These are phyloP conservation scores for Kryphioiulus occultus DNA, from an alignment of 2,888 invertebrate genomes.

Conservation along the genomic window DNA sequence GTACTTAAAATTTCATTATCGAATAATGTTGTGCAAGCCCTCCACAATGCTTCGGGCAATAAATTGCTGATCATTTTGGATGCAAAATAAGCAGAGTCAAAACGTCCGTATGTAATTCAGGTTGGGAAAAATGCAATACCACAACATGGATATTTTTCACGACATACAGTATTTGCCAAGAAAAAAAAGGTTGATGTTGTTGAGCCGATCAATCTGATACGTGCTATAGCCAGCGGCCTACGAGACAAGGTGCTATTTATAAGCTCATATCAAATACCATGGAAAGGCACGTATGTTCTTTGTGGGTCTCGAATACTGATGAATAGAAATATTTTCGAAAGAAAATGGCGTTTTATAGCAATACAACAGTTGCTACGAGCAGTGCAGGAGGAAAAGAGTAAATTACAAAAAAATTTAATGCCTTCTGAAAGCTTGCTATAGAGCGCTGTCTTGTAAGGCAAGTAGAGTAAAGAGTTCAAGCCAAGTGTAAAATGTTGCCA, in stretches of 20 bases:
- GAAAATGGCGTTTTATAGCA: background rate
- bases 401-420: background rate
- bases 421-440: background rate
- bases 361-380: background rate
- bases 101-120: background rate
- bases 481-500: background rate
- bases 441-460: background rate
- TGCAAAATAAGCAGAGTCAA: background rate
- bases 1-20: conserved; percentile 28
- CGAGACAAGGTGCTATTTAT: background rate
- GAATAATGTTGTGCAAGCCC: background rate
- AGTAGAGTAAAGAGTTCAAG: background rate
- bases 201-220: background rate
- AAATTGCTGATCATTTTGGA: background rate
- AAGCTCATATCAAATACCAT: background rate
- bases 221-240: background rate
- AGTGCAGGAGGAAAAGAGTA: background rate
- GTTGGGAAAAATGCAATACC: background rate
- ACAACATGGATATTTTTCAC: background rate
- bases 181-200: background rate
- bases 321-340: background rate
- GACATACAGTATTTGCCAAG: background rate
- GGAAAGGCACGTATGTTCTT: background rate
- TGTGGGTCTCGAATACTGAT: background rate
- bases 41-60: background rate